These are phyloP conservation scores for Drymodes brunneopygia DNA, from an alignment of 2,113 vertebrate species.

Conservation along the genomic window DNA sequence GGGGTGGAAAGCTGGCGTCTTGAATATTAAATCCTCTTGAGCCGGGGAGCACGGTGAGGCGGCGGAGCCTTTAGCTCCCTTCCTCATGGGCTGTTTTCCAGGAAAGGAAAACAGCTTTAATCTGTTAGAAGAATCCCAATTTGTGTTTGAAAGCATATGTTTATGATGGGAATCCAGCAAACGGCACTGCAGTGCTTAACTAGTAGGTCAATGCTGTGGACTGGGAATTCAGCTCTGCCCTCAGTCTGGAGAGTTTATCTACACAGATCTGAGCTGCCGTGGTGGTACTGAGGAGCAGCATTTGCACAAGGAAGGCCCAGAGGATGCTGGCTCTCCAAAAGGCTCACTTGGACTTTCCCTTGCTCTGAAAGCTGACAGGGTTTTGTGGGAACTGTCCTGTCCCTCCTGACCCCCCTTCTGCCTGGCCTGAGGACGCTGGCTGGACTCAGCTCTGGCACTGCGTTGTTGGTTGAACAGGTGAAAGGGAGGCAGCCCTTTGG, in stretches of 20 bases:
- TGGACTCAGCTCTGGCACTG: background rate
- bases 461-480: background rate
- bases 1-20: background rate
- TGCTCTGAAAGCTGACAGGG: rapidly evolving
- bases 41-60: background rate
- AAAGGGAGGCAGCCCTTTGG: background rate
- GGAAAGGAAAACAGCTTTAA: conserved; percentile 46
- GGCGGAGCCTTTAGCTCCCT: background rate
- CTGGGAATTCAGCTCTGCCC: conserved; percentile 22
- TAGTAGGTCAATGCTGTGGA: conserved; percentile 34
- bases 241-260: background rate
- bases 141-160: conserved; percentile 56
- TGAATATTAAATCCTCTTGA: conserved; percentile 46
- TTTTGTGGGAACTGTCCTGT: rapidly evolving
- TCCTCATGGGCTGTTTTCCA: conserved; percentile 32
- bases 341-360: background rate
- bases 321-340: background rate
- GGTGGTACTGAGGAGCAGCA: background rate
- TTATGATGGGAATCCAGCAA: conserved; percentile 17
- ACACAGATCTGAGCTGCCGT: background rate
- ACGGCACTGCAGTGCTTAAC: conserved; percentile 12
- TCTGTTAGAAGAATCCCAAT: conserved; percentile 36
- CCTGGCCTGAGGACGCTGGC: background rate
- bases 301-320: rapidly evolving
- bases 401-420: background rate